These are phyloP conservation scores for Bubo blakistoni DNA, from an alignment of 2,113 vertebrate genomes.

Conservation along the genomic window DNA sequence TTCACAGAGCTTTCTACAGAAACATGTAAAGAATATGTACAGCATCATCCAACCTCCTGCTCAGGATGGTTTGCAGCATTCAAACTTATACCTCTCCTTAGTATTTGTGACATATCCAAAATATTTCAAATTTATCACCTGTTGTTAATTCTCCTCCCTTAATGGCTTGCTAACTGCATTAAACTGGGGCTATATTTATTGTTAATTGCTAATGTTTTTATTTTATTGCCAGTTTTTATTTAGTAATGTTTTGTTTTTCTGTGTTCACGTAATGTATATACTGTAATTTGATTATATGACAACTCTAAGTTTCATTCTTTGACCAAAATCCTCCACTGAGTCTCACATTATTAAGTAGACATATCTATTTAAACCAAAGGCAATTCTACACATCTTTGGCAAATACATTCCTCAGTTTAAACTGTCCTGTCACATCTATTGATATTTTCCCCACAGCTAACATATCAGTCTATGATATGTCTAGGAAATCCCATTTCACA, in stretches of 20 bases:
- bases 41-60: background rate
- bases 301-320: background rate
- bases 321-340: background rate
- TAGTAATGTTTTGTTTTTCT: background rate
- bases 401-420: background rate
- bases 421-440: background rate
- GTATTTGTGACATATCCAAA: background rate
- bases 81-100: background rate
- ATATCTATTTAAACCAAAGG: background rate
- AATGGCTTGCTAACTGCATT: background rate
- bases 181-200: background rate
- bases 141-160: background rate
- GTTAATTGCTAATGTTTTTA: background rate
- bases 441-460: background rate
- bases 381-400: background rate
- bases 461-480: background rate
- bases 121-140: background rate
- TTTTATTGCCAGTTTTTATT: background rate
- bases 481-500: slow-evolving; percentile 13
- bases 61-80: background rate
- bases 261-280: background rate
- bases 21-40: background rate
- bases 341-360: background rate
- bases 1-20: background rate
- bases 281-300: background rate